A percentile compares a stretch with the other conserved stretches of the same genome.
Evolutionary conservation across 1,140 invertebrate species (phyloP).

Genomic region (Penaeus indicus): DNA sequence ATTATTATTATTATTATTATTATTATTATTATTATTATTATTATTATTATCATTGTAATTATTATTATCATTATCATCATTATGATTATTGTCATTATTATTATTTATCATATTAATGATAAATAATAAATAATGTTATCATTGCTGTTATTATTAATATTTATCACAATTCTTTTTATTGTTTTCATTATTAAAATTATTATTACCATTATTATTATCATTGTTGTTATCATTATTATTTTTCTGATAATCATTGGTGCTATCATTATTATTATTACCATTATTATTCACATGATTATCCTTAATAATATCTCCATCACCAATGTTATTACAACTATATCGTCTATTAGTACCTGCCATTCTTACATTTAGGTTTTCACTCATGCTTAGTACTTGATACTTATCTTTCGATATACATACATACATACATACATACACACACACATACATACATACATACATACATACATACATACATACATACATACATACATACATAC

Average conservation of each 20-base stretch:
- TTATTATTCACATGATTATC: neutral
- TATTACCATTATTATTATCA: neutral
- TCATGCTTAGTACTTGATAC: too few species aligned
- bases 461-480: too few species aligned
- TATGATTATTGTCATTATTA: neutral
- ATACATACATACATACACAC: too few species aligned
- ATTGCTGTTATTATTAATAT: neutral
- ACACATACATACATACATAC: too few species aligned
- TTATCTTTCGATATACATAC: neutral
- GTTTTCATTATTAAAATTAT: neutral
- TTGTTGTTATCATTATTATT: neutral
- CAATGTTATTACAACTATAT: too few species aligned
- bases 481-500: neutral
- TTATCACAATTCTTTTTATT: neutral
- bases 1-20: neutral
- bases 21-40: neutral
- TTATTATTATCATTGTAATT: neutral
- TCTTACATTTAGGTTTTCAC: too few species aligned
- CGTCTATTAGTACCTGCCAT: too few species aligned
- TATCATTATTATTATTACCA: too few species aligned
- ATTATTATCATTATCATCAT: neutral
- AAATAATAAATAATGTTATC: neutral
- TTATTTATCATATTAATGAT: neutral
- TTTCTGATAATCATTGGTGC: too few species aligned
- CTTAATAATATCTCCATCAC: neutral